Conservation (phyloP, 2,113 vertebrate species). For the Microcebus lehilahytsara region DNA sequence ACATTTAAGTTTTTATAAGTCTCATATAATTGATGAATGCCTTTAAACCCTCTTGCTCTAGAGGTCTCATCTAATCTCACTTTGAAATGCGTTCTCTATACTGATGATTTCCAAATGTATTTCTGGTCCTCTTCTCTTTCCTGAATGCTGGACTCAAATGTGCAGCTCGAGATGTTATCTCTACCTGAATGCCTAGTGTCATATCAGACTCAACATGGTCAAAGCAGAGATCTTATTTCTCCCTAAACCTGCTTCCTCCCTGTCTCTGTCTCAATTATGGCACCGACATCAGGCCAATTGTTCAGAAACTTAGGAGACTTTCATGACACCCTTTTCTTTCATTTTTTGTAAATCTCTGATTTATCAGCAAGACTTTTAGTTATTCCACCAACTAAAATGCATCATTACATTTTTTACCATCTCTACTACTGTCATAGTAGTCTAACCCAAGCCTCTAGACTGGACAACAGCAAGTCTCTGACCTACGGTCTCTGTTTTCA, state of each 20-base stretch:
- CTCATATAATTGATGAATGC: neutral
- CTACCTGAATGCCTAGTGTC: neutral
- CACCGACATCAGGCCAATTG: neutral
- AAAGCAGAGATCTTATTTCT: neutral
- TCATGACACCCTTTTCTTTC: neutral
- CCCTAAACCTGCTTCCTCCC: neutral
- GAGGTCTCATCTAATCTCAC: neutral
- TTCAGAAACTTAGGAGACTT: neutral
- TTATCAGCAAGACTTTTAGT: neutral
- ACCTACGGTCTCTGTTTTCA: neutral
- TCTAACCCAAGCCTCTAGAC: neutral
- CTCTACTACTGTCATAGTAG: neutral
- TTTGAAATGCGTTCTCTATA: neutral
- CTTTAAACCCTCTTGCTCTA: neutral
- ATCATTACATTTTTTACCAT: neutral
- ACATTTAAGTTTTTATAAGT: neutral
- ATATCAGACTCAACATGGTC: neutral
- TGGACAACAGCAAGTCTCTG: neutral
- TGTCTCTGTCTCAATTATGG: neutral
- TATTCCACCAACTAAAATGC: neutral
- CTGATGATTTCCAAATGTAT: neutral
- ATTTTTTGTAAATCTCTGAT: neutral
- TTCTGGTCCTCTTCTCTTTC: neutral
- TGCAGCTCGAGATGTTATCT: neutral
- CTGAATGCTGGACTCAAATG: neutral